phyloP scores from a whole-genome alignment of 2,888 invertebrate genomes.

The Seira sanloemensis region DNA sequence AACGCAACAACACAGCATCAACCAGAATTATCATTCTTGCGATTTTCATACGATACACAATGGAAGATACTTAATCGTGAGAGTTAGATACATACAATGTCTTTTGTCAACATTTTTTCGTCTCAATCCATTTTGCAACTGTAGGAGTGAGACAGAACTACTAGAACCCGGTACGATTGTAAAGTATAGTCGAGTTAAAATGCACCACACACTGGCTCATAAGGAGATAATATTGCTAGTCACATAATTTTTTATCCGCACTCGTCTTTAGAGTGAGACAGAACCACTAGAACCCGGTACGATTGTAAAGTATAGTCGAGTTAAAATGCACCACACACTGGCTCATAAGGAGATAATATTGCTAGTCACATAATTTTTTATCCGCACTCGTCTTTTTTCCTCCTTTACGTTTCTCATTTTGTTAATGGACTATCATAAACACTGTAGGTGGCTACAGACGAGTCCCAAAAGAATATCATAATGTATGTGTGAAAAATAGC shows the following conservation, averaged over 20 bases:
- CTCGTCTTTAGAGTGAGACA: not conserved
- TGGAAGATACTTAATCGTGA: no score
- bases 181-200: not conserved
- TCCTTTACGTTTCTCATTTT: slow-evolving; percentile 33
- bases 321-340: not conserved
- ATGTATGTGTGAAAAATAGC: slow-evolving; percentile 2
- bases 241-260: not conserved
- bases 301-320: not conserved
- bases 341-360: not conserved
- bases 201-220: not conserved
- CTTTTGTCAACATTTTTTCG: not conserved
- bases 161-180: no score
- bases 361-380: not conserved
- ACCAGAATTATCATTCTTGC: no score
- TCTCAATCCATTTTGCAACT: not conserved
- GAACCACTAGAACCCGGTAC: no score
- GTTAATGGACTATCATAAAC: slow-evolving; percentile 58
- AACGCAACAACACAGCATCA: no score
- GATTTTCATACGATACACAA: no score
- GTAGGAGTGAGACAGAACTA: not conserved
- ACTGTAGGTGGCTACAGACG: slow-evolving; percentile 43
- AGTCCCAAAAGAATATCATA: slow-evolving; percentile 5
- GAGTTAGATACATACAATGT: no score
- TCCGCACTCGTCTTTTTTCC: not conserved
- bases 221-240: not conserved